These are phyloP conservation scores for Thereuonema tuberculata DNA, from an alignment of 1,140 invertebrate genomes.

Conservation along the genomic window DNA sequence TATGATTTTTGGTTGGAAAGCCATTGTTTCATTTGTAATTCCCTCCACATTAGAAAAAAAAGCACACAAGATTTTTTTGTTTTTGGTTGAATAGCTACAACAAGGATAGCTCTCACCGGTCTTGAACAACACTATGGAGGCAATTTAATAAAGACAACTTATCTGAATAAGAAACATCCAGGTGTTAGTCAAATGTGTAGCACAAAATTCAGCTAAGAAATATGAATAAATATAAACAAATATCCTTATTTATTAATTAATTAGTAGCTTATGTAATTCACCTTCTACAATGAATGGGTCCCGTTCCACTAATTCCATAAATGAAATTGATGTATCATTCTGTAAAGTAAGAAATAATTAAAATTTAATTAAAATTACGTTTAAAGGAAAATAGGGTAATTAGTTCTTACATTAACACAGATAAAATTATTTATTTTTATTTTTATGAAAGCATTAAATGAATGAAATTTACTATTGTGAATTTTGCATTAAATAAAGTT, in stretches of 20 bases:
- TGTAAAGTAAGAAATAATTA: slow-evolving; percentile 12
- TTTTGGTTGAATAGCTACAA: too few relatives aligned
- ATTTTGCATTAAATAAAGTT: slow-evolving; percentile 2
- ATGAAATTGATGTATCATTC: slow-evolving; percentile 71
- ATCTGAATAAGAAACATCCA: too few relatives aligned
- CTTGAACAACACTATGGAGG: too few relatives aligned
- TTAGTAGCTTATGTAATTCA: slow-evolving; percentile 15
- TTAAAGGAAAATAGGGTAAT: neutral
- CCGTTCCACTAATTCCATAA: slow-evolving; percentile 66
- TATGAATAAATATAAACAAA: neutral
- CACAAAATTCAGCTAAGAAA: too few relatives aligned
- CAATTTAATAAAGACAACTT: too few relatives aligned
- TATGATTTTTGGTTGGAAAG: too few relatives aligned
- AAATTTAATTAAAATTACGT: too few relatives aligned
- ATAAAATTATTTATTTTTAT: neutral
- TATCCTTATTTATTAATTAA: neutral
- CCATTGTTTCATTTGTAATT: too few relatives aligned
- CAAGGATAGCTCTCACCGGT: too few relatives aligned
- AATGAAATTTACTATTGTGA: slow-evolving; percentile 1
- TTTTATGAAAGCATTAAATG: neutral
- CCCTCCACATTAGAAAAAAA: too few relatives aligned
- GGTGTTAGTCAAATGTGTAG: too few relatives aligned
- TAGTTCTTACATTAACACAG: neutral
- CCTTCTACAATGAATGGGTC: slow-evolving; percentile 75
- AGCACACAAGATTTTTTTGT: too few relatives aligned